Percentiles rank a stretch among this genome's conserved stretches.
Evolutionary conservation across 2,797 vertebrate genomes (phyloP).

Genomic region (Lateolabrax maculatus): DNA sequence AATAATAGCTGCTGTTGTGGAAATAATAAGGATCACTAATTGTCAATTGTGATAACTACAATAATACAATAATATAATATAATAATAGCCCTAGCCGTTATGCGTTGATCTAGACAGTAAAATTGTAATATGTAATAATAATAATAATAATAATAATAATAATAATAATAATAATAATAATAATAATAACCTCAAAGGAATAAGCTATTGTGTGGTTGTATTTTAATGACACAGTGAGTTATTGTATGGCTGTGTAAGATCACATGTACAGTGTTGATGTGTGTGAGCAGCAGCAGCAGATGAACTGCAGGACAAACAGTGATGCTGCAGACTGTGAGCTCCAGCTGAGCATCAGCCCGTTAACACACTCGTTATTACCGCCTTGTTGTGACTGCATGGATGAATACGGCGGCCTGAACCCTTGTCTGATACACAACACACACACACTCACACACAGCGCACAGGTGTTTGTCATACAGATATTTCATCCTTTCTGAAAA

Average conservation of each 20-base stretch:
- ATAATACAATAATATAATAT: neutral
- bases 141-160: neutral
- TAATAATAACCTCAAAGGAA: neutral
- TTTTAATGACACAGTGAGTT: neutral
- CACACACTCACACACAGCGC: neutral
- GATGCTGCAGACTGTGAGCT: neutral
- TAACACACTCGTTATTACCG: neutral
- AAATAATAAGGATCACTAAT: no score
- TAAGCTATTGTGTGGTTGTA: neutral
- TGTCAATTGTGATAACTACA: neutral
- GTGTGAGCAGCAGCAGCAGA: neutral
- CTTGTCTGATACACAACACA: neutral
- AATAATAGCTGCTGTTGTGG: neutral
- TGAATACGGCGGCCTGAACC: neutral
- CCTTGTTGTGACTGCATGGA: neutral
- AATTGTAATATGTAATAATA: no score
- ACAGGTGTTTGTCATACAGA: neutral
- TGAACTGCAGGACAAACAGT: neutral
- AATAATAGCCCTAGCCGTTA: no score
- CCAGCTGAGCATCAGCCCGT: slow-evolving; percentile 4
- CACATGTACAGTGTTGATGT: neutral
- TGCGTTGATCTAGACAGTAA: no score
- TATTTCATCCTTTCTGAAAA: no score
- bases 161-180: neutral
- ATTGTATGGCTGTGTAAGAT: neutral